A percentile compares a stretch with the other conserved stretches of the same genome.
Evolutionary conservation across 1,140 invertebrate species (phyloP).

Genomic region (Brachionus asplanchnoidis): DNA sequence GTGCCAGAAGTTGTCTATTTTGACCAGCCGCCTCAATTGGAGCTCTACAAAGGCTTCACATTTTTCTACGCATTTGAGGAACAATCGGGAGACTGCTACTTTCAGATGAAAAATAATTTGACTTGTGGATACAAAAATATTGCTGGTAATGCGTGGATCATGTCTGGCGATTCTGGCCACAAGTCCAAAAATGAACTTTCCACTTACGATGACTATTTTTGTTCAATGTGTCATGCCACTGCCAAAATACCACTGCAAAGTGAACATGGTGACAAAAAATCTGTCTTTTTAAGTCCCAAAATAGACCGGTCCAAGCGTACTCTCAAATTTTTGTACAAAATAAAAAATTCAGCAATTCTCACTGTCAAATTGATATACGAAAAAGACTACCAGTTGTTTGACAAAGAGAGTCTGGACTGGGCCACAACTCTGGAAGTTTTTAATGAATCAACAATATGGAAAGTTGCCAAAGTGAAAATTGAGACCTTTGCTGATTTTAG

Average conservation of each 20-base stretch:
- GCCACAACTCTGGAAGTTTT: neutral
- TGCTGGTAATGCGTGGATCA: neutral
- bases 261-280: neutral
- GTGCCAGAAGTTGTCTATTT: neutral
- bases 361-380: neutral
- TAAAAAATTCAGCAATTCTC: neutral
- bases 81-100: conserved; percentile 20
- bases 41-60: neutral
- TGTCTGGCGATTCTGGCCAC: neutral
- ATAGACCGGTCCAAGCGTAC: neutral
- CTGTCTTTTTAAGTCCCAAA: conserved; percentile 19
- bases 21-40: neutral
- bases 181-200: neutral
- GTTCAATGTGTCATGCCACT: neutral
- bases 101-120: conserved; percentile 12
- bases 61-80: conserved; percentile 29
- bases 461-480: neutral
- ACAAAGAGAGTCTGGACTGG: neutral
- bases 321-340: conserved; percentile 14
- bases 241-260: neutral
- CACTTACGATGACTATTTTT: conserved; percentile 6
- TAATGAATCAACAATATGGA: neutral
- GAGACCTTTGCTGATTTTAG: neutral
- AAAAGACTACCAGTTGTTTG: conserved; percentile 17
- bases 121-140: conserved; percentile 21